A percentile compares a stretch with the other conserved stretches of the same genome.
These are phyloP conservation scores for Busseola fusca DNA, from an alignment of 2,888 invertebrate genomes.

Conservation along the genomic window DNA sequence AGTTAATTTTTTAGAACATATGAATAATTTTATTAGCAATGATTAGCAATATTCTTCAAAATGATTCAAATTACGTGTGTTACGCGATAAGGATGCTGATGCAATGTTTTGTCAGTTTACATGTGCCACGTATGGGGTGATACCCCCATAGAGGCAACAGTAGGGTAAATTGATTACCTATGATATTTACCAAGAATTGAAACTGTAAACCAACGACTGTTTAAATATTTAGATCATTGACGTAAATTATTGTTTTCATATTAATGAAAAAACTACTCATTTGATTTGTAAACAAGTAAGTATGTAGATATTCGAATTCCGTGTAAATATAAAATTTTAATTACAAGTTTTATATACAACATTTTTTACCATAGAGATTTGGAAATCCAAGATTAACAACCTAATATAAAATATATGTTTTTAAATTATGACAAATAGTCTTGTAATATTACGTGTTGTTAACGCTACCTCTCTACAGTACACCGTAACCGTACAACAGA, in stretches of 20 bases:
- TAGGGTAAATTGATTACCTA: background rate
- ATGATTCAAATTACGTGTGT: no score
- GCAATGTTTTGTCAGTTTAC: slow-evolving; percentile 41
- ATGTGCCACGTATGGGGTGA: slow-evolving; percentile 3
- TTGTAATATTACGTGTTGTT: background rate
- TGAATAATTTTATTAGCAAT: no score
- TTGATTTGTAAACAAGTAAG: slow-evolving; percentile 2
- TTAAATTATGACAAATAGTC: background rate
- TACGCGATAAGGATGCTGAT: no score
- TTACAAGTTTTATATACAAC: slow-evolving; percentile 13
- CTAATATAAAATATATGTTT: background rate
- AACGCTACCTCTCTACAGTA: background rate
- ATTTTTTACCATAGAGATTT: background rate
- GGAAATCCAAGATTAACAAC: background rate
- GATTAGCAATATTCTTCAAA: no score
- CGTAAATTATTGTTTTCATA: background rate
- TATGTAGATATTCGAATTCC: background rate
- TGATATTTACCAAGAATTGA: background rate
- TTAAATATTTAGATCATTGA: background rate
- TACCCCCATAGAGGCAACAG: no score
- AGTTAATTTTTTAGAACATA: no score
- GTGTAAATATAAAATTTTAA: background rate
- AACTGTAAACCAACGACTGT: background rate
- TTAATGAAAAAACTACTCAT: slow-evolving; percentile 7
- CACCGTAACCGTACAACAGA: background rate